phyloP scores from a whole-genome alignment of 2,888 invertebrate genomes.

The Eupithecia centaureata region DNA sequence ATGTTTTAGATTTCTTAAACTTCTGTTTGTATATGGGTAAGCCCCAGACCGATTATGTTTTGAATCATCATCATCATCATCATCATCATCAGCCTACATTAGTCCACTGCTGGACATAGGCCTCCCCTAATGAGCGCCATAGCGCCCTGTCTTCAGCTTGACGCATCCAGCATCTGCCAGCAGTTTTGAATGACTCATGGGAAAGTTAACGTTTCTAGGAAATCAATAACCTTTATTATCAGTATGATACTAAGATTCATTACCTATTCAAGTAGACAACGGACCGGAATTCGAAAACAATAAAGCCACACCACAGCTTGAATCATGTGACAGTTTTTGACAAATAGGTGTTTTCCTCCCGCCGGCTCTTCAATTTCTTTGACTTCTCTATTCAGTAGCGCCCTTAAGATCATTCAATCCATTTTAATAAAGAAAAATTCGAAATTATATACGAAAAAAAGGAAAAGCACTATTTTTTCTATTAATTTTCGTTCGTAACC shows the following conservation, averaged over 20 bases:
- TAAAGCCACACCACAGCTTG: background rate
- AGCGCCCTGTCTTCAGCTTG: too few species aligned
- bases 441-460: too few species aligned
- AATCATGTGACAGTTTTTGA: background rate
- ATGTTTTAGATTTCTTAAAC: background rate
- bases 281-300: background rate
- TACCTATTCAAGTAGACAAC: background rate
- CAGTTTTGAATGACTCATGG: background rate
- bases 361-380: background rate
- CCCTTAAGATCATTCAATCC: background rate
- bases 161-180: too few species aligned
- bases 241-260: background rate
- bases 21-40: background rate
- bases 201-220: slow-evolving; percentile 1
- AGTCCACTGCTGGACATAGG: too few species aligned
- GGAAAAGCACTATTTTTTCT: too few species aligned
- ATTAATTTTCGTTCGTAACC: too few species aligned
- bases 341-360: background rate
- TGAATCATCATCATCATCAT: too few species aligned
- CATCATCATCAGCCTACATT: too few species aligned
- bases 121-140: too few species aligned
- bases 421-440: too few species aligned
- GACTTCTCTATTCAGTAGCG: background rate
- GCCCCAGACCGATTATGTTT: background rate
- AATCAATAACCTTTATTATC: background rate